A percentile compares a stretch with the other conserved stretches of the same genome.
phyloP scores from a whole-genome alignment of 1,140 invertebrate species.

The Musca vetustissima region DNA sequence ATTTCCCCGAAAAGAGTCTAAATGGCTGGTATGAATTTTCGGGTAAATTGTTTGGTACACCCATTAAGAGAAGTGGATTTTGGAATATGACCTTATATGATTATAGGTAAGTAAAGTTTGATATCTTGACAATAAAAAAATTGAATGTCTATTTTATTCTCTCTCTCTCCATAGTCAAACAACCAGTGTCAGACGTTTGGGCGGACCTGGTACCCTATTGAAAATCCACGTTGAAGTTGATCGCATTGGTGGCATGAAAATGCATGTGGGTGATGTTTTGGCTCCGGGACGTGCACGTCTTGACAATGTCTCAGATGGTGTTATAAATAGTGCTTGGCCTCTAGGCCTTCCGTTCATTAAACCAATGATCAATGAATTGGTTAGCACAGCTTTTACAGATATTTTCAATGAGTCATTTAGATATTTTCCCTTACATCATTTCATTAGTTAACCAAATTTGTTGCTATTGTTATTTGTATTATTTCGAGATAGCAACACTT shows the following conservation, averaged over 20 bases:
- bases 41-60: conserved; percentile 63
- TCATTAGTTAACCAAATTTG: conserved; percentile 42
- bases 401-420: conserved; percentile 75
- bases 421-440: conserved; percentile 66
- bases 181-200: conserved; percentile 66
- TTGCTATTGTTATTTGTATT: conserved; percentile 4
- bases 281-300: conserved; percentile 63
- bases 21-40: conserved; percentile 69
- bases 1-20: conserved; percentile 77
- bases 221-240: conserved; percentile 71
- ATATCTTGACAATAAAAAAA: no score
- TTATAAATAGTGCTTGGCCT: conserved; percentile 75
- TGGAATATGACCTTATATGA: conserved; percentile 77
- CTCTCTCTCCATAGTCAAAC: conserved; percentile 61
- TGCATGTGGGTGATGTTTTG: conserved; percentile 74
- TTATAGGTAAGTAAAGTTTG: conserved; percentile 55
- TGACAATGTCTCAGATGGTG: conserved; percentile 58
- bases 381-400: conserved; percentile 77
- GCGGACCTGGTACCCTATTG: conserved; percentile 57
- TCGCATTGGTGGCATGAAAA: conserved; percentile 70
- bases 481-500: background rate
- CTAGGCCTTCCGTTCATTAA: conserved; percentile 71
- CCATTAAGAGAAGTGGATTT: conserved; percentile 64
- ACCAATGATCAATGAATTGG: conserved; percentile 77
- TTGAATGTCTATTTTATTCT: background rate